Evolutionary conservation across 2,113 vertebrate genomes (phyloP).

Genomic region (Rhabdornis inornatus): DNA sequence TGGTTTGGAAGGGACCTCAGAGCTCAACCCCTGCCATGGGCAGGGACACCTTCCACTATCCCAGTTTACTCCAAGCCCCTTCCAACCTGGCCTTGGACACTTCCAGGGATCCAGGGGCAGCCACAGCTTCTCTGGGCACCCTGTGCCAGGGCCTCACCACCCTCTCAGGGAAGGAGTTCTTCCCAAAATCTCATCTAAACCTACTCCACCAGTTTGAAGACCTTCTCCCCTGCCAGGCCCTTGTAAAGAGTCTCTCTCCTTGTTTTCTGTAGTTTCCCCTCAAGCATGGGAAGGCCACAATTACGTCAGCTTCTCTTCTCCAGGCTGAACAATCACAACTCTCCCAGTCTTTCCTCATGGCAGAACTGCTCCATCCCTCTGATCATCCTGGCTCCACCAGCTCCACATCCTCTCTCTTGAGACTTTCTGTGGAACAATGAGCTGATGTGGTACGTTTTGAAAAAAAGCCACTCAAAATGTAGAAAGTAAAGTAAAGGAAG

Average conservation of each 20-base stretch:
- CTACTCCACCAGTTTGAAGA: neutral
- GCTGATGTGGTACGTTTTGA: neutral
- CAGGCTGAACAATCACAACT: neutral
- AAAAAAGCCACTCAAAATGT: neutral
- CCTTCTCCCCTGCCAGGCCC: neutral
- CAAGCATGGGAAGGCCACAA: fast-evolving
- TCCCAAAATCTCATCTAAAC: neutral
- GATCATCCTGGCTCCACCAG: neutral
- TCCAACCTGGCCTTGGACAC: neutral
- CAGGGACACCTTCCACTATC: fast-evolving
- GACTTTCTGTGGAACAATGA: neutral
- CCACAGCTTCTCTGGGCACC: neutral
- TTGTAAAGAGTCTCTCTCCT: neutral
- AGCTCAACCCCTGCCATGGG: neutral
- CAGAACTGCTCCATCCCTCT: neutral
- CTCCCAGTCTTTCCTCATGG: fast-evolving
- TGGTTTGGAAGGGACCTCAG: too few species aligned
- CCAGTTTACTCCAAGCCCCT: fast-evolving
- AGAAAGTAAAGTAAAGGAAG: neutral
- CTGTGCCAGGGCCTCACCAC: neutral
- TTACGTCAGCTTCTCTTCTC: neutral
- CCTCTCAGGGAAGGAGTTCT: fast-evolving
- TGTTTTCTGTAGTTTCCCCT: neutral
- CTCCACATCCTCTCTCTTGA: neutral
- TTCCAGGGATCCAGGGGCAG: neutral